These are phyloP conservation scores for Tretioscincus oriximinensis DNA, from an alignment of 2,113 vertebrate genomes.

Conservation along the genomic window DNA sequence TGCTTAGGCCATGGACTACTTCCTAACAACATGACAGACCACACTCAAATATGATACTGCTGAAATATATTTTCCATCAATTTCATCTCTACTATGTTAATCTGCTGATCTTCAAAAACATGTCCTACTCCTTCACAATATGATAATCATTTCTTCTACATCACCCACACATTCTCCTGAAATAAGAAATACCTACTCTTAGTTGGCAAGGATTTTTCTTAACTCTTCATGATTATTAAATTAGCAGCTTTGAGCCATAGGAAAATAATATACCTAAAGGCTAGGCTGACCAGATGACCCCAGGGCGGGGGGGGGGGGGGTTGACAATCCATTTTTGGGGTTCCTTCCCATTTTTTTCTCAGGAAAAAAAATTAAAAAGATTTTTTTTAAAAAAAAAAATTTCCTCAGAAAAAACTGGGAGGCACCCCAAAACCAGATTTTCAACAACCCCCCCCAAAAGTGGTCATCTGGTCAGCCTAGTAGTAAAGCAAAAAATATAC, in stretches of 20 bases:
- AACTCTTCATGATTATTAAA: background rate
- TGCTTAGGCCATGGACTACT: background rate
- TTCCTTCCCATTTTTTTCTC: no score
- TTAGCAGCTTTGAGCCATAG: conserved; percentile 4
- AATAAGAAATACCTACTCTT: conserved; percentile 23
- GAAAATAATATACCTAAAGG: conserved; percentile 13
- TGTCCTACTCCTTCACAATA: fast-evolving
- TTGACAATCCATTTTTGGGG: no score
- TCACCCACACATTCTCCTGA: conserved; percentile 11
- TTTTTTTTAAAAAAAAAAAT: no score
- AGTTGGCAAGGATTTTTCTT: background rate
- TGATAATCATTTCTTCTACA: background rate
- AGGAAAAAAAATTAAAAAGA: no score
- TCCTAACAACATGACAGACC: background rate
- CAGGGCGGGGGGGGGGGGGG: no score
- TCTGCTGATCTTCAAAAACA: background rate
- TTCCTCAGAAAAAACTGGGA: no score
- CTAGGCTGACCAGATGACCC: no score
- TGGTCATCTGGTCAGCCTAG: no score
- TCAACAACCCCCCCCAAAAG: no score
- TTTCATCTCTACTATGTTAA: background rate
- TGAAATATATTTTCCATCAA: background rate
- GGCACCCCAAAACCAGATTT: no score
- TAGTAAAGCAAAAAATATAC: background rate
- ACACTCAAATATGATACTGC: background rate